Evolutionary conservation across 2,888 invertebrate genomes (phyloP).

Genomic region (Epiblema foenella): DNA sequence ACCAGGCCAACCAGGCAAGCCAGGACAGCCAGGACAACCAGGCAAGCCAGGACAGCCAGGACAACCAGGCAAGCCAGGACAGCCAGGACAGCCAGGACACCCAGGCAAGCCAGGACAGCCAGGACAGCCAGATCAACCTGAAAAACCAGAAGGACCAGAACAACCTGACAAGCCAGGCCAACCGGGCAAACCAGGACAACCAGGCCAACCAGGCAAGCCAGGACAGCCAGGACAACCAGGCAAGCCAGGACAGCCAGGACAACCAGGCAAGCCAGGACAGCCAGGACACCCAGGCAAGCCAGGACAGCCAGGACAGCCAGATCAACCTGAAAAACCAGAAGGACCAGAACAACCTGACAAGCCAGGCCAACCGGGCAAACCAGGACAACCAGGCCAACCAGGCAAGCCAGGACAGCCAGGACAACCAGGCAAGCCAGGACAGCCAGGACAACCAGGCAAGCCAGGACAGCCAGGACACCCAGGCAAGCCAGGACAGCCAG

Average conservation of each 20-base stretch:
- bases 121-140: no score
- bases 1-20: background rate
- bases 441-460: background rate
- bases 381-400: constrained; percentile 8
- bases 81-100: background rate
- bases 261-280: background rate
- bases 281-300: background rate
- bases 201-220: background rate
- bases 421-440: background rate
- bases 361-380: constrained; percentile 12
- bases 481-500: no score
- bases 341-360: background rate
- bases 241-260: constrained; percentile 12
- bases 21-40: background rate
- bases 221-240: constrained; percentile 1
- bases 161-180: background rate
- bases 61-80: background rate
- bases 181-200: constrained; percentile 6
- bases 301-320: background rate
- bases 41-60: background rate
- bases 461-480: background rate
- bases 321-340: no score
- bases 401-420: background rate
- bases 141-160: constrained; percentile 11
- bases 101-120: background rate